Percentiles rank a stretch among this genome's conserved stretches.
Conservation (phyloP, 2,888 invertebrate species). For the Hedya salicella region DNA sequence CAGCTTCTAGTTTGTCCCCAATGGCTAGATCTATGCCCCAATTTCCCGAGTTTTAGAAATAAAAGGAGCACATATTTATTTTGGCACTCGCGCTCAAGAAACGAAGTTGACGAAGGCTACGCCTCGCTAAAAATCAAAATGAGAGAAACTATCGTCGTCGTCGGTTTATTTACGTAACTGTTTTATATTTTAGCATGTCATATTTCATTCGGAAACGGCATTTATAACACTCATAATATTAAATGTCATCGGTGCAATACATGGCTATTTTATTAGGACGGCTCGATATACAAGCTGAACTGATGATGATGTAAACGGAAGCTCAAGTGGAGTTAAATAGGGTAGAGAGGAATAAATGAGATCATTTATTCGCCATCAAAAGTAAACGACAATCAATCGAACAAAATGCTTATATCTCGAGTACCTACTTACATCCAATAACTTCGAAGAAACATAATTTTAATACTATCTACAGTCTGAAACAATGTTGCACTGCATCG, state of each 20-base stretch:
- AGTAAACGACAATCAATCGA: slow-evolving; percentile 8
- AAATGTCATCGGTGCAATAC: slow-evolving; percentile 5
- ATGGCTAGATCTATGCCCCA: too few species aligned
- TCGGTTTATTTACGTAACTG: background rate
- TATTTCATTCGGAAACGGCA: background rate
- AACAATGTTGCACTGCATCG: background rate
- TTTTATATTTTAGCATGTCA: slow-evolving; percentile 5
- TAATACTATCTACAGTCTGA: background rate
- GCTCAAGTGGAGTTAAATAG: slow-evolving; percentile 57
- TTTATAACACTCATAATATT: slow-evolving; percentile 2
- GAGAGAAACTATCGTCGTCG: background rate
- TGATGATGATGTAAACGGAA: slow-evolving; percentile 38
- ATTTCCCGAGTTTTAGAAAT: too few species aligned
- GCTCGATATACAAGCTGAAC: slow-evolving; percentile 3
- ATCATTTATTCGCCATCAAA: slow-evolving; percentile 31
- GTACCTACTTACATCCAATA: slow-evolving; percentile 3
- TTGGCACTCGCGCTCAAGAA: too few species aligned
- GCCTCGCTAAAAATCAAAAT: background rate
- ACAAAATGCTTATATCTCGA: background rate
- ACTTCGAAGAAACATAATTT: background rate
- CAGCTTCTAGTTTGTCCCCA: too few species aligned
- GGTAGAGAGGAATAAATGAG: slow-evolving; percentile 27
- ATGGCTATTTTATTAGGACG: slow-evolving; percentile 18
- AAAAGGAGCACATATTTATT: too few species aligned
- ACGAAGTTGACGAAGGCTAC: background rate